Conservation (phyloP, 2,797 vertebrate species). For the Erethizon dorsatum region DNA sequence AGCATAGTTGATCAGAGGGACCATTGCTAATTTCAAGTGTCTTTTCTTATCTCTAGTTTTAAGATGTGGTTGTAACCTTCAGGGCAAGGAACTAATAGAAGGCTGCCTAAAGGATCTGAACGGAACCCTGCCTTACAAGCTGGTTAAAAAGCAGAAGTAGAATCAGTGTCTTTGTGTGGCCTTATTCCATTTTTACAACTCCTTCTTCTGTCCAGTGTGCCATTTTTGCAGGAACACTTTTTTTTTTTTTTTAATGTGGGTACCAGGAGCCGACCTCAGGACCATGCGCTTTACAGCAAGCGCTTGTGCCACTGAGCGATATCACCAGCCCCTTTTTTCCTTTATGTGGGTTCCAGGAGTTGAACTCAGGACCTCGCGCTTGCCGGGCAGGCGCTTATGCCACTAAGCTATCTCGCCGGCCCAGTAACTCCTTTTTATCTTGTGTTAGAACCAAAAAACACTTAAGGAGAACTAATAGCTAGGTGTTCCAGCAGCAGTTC, state of each 20-base stretch:
- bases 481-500: constrained; percentile 32
- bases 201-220: constrained; percentile 22
- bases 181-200: constrained; percentile 45
- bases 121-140: neutral
- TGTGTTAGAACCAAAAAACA: constrained; percentile 48
- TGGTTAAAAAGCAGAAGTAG: constrained; percentile 35
- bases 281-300: no score
- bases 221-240: constrained; percentile 14
- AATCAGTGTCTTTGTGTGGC: constrained; percentile 55
- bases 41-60: constrained; percentile 62
- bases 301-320: no score
- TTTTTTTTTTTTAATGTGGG: neutral
- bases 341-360: no score
- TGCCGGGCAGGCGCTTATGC: no score
- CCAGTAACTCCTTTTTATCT: fast-evolving
- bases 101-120: constrained; percentile 56
- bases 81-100: constrained; percentile 75
- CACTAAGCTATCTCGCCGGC: no score
- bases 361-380: no score
- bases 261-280: no score
- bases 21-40: constrained; percentile 74
- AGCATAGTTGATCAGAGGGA: neutral
- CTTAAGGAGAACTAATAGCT: constrained; percentile 3
- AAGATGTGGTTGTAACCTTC: constrained; percentile 75
- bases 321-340: no score